Evolutionary conservation across 1,140 invertebrate genomes (phyloP).

Genomic region (Lasaia peninsularis): DNA sequence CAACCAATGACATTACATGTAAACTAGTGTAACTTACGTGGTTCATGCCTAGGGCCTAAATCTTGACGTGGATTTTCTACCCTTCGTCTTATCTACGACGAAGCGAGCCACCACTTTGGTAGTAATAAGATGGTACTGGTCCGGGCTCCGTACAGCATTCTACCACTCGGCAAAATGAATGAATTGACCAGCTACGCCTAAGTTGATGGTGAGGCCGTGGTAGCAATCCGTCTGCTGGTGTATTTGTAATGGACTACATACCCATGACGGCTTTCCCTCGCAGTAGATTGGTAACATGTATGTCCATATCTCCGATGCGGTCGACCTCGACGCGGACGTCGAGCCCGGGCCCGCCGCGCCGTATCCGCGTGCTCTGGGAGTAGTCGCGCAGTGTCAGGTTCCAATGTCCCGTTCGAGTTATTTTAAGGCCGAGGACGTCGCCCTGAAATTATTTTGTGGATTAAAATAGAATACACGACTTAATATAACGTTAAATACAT

Average conservation of each 20-base stretch:
- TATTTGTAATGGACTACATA: conserved; percentile 43
- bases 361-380: conserved; percentile 85
- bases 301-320: conserved; percentile 84
- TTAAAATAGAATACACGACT: not conserved
- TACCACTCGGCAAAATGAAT: too few species aligned
- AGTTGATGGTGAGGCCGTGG: too few species aligned
- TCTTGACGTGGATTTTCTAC: too few species aligned
- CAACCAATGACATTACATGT: conserved; percentile 48
- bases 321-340: conserved; percentile 83
- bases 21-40: too few species aligned
- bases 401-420: conserved; percentile 83
- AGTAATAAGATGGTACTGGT: too few species aligned
- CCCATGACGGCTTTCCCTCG: conserved; percentile 81
- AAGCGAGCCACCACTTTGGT: too few species aligned
- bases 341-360: conserved; percentile 70
- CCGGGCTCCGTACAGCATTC: too few species aligned
- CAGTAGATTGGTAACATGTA: conserved; percentile 86
- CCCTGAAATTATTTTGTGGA: conserved; percentile 64
- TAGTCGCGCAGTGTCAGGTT: conserved; percentile 86
- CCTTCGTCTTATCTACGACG: too few species aligned
- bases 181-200: too few species aligned
- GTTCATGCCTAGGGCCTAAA: too few species aligned
- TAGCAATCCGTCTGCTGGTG: not conserved
- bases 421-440: conserved; percentile 78
- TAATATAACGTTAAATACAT: too few species aligned